phyloP scores from a whole-genome alignment of 2,888 invertebrate species.

The Agonum fuliginosum region DNA sequence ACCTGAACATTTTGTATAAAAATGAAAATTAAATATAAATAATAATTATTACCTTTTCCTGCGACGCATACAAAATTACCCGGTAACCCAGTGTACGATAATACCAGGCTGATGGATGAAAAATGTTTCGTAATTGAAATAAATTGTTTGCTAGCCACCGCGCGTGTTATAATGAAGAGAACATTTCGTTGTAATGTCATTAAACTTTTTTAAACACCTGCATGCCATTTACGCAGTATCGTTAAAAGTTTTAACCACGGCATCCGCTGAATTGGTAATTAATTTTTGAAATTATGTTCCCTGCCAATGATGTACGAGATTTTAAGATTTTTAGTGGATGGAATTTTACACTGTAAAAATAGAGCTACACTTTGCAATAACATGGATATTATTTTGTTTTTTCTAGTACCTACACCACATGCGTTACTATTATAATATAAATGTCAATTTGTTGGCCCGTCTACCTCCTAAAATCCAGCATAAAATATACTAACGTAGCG shows the following conservation, averaged over 20 bases:
- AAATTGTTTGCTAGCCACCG: conserved; percentile 4
- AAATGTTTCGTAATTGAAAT: conserved; percentile 34
- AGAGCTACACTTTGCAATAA: too few species aligned
- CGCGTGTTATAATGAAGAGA: conserved; percentile 11
- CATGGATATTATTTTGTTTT: too few species aligned
- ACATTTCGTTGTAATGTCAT: conserved; percentile 23
- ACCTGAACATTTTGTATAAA: neutral
- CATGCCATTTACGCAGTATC: conserved; percentile 13
- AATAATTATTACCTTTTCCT: neutral
- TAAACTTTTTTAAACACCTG: conserved; percentile 30
- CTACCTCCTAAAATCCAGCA: too few species aligned
- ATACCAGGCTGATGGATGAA: conserved; percentile 22
- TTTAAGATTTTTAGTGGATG: neutral
- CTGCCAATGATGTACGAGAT: neutral
- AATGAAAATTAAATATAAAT: neutral
- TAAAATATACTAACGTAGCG: too few species aligned
- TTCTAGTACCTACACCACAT: too few species aligned
- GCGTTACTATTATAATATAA: too few species aligned
- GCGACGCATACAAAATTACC: neutral
- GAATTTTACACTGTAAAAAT: too few species aligned
- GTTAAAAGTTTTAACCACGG: conserved; percentile 3
- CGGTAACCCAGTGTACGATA: neutral
- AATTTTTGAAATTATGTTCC: conserved; percentile 11
- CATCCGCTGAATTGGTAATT: conserved; percentile 13
- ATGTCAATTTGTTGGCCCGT: too few species aligned